Percentiles rank a stretch among this genome's conserved stretches.
Conservation (phyloP, 2,113 vertebrate species). For the Sarotherodon lohbergeri region DNA sequence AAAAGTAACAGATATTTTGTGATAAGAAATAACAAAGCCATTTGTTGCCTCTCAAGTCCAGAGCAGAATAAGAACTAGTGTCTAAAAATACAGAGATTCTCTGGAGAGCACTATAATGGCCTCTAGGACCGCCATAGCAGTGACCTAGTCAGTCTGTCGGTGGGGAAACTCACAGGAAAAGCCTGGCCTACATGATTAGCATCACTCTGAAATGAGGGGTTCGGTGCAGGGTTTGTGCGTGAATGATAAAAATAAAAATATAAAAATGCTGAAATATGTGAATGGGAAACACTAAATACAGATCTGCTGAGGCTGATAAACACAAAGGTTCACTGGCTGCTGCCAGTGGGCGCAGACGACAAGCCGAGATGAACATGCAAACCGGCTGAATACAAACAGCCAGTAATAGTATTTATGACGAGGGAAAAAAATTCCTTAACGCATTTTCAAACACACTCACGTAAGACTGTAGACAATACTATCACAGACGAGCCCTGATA, state of each 20-base stretch:
- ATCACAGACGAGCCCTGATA: slow-evolving; percentile 15
- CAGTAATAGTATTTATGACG: slow-evolving; percentile 26
- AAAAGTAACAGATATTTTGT: not conserved
- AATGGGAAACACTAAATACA: not conserved
- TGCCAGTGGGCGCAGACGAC: not conserved
- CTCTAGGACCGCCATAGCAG: not conserved
- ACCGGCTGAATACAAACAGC: slow-evolving; percentile 19
- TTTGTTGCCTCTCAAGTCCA: not conserved
- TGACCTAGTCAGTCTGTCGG: not conserved
- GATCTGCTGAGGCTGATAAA: not conserved
- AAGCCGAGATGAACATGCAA: not conserved
- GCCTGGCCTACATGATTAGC: not conserved
- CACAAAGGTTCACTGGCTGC: not conserved
- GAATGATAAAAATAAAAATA: not conserved
- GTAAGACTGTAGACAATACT: slow-evolving; percentile 12
- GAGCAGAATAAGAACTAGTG: not conserved
- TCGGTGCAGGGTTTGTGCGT: not conserved
- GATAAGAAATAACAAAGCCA: not conserved
- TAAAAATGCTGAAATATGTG: not conserved
- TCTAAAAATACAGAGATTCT: not conserved
- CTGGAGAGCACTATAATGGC: not conserved
- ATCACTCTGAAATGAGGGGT: not conserved
- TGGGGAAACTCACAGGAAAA: not conserved
- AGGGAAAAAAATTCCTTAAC: not conserved
- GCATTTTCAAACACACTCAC: slow-evolving; percentile 26